Evolutionary conservation across 2,113 vertebrate species (phyloP), one percentile per base, ranked within the genome.

Genomic region (Crotalus horridus): DNA sequence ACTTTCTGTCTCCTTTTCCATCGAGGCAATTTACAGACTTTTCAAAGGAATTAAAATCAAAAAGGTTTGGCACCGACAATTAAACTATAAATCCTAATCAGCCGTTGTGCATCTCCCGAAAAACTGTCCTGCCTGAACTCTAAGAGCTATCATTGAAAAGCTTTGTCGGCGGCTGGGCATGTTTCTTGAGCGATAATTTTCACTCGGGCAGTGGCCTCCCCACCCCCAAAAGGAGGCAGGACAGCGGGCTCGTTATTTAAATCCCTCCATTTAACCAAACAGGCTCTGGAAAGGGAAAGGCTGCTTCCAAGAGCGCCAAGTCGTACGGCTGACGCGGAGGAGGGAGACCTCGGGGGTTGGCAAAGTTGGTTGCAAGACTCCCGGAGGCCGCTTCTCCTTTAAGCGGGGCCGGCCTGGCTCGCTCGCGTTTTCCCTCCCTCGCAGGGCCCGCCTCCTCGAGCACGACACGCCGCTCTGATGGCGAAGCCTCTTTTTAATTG

Each of bases 401-500:
- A 96, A 97, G 96, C 59, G 46, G 51, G 17, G 90, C 93, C 61
- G 9, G 54, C 29, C 8, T 1, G 94, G 51, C 54, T 23, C 5
- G 33, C 74, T 2, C 13, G n/a, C 85, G 23, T 23, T 46, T 39
- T 39, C 13, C n/a, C 96, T 94, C 91, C 95, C 94, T 74, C 10
- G 48, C 91, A 93, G 58, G 96, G 88, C 94, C 97, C 97, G 96
- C 96, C 97, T 92, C 91, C 92, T 39, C 15, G 89, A 94, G 96
- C 93, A 90, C 97, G 98, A 98, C 98, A 95, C 89, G 95, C 96
- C 97, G 94, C 94, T 93, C 95, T 91, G 95, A 94, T 96, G 95
- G 97, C 96, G 91, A 97, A 98, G 97, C 97, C 96, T 97, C 96
- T 93, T 97, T 98, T 98, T 98, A 98, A 97, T 97, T 97, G 97